These are phyloP conservation scores for Cryptocheilus praepositus DNA, from an alignment of 2,888 invertebrate species.

Conservation along the genomic window DNA sequence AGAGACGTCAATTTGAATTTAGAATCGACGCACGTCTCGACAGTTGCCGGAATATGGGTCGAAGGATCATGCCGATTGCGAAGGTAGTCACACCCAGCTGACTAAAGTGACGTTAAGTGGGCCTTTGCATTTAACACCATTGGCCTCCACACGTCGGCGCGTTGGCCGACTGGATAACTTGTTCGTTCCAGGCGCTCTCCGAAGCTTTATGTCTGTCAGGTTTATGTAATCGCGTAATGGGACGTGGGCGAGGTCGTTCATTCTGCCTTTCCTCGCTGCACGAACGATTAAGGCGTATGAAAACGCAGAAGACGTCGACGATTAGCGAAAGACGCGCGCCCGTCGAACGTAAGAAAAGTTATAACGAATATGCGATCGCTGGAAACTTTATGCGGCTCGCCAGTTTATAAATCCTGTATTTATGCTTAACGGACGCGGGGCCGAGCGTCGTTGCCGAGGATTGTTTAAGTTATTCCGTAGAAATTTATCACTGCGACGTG, in stretches of 20 bases:
- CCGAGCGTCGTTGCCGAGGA: too few species aligned
- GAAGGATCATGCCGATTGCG: conserved; percentile 28
- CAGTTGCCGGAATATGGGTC: conserved; percentile 8
- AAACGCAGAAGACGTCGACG: too few species aligned
- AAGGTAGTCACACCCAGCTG: conserved; percentile 45
- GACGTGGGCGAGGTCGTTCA: conserved; percentile 60
- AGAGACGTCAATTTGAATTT: too few species aligned
- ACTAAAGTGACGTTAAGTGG: conserved; percentile 51
- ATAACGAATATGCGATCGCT: too few species aligned
- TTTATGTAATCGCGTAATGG: conserved; percentile 62
- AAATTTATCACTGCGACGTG: too few species aligned
- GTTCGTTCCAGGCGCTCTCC: conserved; percentile 38
- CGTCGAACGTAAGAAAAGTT: too few species aligned
- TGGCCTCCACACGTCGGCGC: conserved; percentile 46
- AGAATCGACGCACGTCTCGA: conserved; percentile 11
- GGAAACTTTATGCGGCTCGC: too few species aligned
- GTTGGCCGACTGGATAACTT: conserved; percentile 43
- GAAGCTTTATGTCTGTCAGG: conserved; percentile 32
- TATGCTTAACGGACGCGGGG: too few species aligned
- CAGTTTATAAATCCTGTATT: too few species aligned
- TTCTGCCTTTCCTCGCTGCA: conserved; percentile 40
- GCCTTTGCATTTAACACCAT: conserved; percentile 47
- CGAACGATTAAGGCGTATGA: not conserved
- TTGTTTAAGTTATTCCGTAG: too few species aligned
- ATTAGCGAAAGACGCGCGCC: too few species aligned